Evolutionary conservation across 2,888 invertebrate genomes (phyloP).

Genomic region (Trisateles emortualis): DNA sequence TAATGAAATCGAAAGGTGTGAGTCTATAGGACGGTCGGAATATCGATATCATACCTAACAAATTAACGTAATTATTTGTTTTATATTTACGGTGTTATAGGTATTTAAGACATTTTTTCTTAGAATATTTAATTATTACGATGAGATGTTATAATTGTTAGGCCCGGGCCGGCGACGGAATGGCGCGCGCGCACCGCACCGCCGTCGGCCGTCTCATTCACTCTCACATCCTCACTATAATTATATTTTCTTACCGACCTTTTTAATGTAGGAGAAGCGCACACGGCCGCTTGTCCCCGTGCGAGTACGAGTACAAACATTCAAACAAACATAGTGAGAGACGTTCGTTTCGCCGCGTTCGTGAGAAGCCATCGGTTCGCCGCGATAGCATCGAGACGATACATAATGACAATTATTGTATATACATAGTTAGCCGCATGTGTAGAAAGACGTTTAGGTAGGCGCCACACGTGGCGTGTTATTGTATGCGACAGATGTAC

Average conservation of each 20-base stretch:
- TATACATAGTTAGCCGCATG: constrained; percentile 85
- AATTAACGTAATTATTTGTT: constrained; percentile 87
- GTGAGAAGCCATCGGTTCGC: constrained; percentile 86
- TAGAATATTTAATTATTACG: constrained; percentile 86
- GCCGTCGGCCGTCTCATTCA: constrained; percentile 80
- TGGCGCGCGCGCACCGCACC: constrained; percentile 61
- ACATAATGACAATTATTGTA: constrained; percentile 79
- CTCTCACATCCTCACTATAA: constrained; percentile 85
- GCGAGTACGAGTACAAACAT: constrained; percentile 80
- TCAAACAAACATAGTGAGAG: constrained; percentile 77
- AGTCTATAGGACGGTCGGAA: constrained; percentile 84
- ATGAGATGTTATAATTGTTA: constrained; percentile 84
- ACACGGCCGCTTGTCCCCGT: constrained; percentile 84
- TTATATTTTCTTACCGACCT: constrained; percentile 86
- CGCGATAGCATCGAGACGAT: constrained; percentile 82
- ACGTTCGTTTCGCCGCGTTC: constrained; percentile 80
- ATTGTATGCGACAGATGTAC: constrained; percentile 58
- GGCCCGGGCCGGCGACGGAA: constrained; percentile 77
- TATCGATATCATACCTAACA: constrained; percentile 87
- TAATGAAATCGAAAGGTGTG: constrained; percentile 86
- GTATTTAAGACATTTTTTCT: constrained; percentile 87
- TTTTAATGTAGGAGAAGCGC: constrained; percentile 84
- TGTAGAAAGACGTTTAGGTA: constrained; percentile 77
- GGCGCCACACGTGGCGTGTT: constrained; percentile 63
- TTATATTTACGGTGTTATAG: constrained; percentile 87